Conservation (phyloP, 2,888 invertebrate species). For the Diaprepes abbreviatus region DNA sequence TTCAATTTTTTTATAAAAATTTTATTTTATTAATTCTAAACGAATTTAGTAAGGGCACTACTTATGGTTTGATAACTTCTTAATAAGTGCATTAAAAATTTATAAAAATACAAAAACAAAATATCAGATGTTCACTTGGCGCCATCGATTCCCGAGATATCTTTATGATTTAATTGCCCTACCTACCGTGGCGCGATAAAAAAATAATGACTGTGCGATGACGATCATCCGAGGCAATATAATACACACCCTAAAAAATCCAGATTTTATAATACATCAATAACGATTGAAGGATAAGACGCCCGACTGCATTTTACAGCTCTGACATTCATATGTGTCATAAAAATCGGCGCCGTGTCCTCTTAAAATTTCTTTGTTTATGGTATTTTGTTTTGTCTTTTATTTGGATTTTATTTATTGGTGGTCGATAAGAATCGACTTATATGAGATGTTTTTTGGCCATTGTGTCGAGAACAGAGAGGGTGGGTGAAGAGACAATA, state of each 20-base stretch:
- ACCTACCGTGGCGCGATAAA: constrained; percentile 33
- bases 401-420: constrained; percentile 33
- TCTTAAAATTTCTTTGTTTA: constrained; percentile 39
- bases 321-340: constrained; percentile 39
- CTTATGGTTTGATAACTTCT: no score
- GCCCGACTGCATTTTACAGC: constrained; percentile 41
- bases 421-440: constrained; percentile 34
- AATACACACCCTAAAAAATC: constrained; percentile 33
- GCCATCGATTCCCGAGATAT: constrained; percentile 34
- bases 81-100: no score
- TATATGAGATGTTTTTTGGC: constrained; percentile 8
- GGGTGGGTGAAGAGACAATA: no score
- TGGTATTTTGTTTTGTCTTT: constrained; percentile 10
- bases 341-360: constrained; percentile 45
- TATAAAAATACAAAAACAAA: no score
- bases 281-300: constrained; percentile 37
- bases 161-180: constrained; percentile 32
- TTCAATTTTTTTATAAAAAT: no score
- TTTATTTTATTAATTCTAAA: no score
- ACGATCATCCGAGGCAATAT: constrained; percentile 33
- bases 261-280: constrained; percentile 27
- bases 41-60: no score
- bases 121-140: constrained; percentile 17
- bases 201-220: constrained; percentile 28
- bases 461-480: neutral